phyloP scores from a whole-genome alignment of 2,888 invertebrate species.

The Zeuzera pyrina region DNA sequence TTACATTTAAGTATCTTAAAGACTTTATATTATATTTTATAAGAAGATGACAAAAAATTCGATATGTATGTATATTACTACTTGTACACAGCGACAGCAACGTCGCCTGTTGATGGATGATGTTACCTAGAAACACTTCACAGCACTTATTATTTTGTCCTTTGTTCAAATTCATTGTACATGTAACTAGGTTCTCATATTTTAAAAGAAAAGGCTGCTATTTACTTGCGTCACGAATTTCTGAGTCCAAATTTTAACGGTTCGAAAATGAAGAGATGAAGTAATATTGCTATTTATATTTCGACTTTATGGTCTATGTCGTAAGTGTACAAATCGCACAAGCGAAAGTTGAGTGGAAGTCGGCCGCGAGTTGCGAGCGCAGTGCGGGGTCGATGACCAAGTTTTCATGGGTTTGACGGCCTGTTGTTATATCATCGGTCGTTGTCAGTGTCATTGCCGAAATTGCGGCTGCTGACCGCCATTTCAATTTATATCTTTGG shows the following conservation, averaged over 20 bases:
- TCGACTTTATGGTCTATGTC: slow-evolving; percentile 38
- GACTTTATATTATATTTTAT: too few relatives aligned
- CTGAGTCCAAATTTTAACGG: slow-evolving; percentile 41
- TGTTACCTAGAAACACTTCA: slow-evolving; percentile 4
- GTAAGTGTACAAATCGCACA: slow-evolving; percentile 55
- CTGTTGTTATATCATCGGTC: slow-evolving; percentile 70
- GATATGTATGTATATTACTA: too few relatives aligned
- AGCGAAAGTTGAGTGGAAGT: slow-evolving; percentile 51
- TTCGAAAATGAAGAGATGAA: slow-evolving; percentile 27
- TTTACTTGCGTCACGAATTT: slow-evolving; percentile 37
- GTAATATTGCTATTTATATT: slow-evolving; percentile 30
- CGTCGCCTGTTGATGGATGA: slow-evolving; percentile 6
- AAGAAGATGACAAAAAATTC: too few relatives aligned
- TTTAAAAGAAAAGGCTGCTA: slow-evolving; percentile 21
- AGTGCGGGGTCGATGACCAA: slow-evolving; percentile 70
- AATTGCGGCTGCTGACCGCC: slow-evolving; percentile 35
- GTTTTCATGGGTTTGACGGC: slow-evolving; percentile 73
- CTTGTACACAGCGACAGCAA: too few relatives aligned
- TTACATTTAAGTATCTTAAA: too few relatives aligned
- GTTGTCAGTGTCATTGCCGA: slow-evolving; percentile 74
- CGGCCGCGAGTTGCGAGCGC: slow-evolving; percentile 38
- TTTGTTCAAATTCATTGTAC: slow-evolving; percentile 18
- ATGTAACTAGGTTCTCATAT: slow-evolving; percentile 19
- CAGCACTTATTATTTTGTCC: not conserved
- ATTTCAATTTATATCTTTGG: slow-evolving; percentile 51